Percentiles rank a stretch among this genome's conserved stretches.
These are phyloP conservation scores for Lerema accius DNA, from an alignment of 1,140 invertebrate genomes.

Conservation along the genomic window DNA sequence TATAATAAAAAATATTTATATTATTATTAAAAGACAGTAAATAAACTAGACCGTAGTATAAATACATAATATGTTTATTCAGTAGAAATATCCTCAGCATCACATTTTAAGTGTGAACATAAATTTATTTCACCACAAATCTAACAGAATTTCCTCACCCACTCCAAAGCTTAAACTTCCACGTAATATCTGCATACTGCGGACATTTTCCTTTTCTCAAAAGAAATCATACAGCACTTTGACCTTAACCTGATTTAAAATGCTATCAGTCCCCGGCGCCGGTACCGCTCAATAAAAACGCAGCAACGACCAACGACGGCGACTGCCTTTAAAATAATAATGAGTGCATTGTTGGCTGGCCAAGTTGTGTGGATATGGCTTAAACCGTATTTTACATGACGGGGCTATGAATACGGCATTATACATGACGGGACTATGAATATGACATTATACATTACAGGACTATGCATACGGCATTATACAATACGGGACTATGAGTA, in stretches of 20 bases:
- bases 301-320: conserved; percentile 60
- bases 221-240: conserved; percentile 35
- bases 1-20: no score
- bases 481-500: no score
- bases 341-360: conserved; percentile 68
- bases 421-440: no score
- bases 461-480: not conserved
- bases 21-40: no score
- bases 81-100: no score
- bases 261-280: conserved; percentile 61
- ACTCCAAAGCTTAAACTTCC: not conserved
- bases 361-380: conserved; percentile 49
- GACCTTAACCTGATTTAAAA: conserved; percentile 80
- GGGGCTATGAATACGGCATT: no score
- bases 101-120: no score
- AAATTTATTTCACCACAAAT: no score
- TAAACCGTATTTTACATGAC: conserved; percentile 9
- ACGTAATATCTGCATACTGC: not conserved
- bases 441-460: no score
- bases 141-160: no score
- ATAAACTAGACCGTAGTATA: no score
- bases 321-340: conserved; percentile 72
- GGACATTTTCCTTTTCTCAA: conserved; percentile 19
- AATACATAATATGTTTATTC: no score
- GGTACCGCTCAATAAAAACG: conserved; percentile 67